These are phyloP conservation scores for Cerastis rubricosa DNA, from an alignment of 2,888 invertebrate genomes.

Conservation along the genomic window DNA sequence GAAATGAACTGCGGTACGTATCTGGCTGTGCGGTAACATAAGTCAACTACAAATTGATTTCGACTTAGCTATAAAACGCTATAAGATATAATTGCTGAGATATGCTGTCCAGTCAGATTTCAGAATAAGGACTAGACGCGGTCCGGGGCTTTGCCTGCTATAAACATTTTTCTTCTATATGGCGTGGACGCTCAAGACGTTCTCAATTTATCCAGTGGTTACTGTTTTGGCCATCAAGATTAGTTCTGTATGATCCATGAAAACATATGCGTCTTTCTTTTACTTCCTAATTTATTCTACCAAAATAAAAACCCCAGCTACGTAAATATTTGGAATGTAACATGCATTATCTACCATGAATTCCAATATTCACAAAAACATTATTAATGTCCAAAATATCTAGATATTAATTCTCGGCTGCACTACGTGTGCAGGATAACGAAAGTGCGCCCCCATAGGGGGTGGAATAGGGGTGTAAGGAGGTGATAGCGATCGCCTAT, in stretches of 20 bases:
- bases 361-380: slow-evolving; percentile 29
- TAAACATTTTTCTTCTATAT: not conserved
- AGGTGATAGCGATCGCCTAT: slow-evolving; percentile 75
- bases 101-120: slow-evolving; percentile 29
- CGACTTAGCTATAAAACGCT: slow-evolving; percentile 36
- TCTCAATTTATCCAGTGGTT: not conserved
- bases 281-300: not conserved
- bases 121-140: not conserved
- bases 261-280: not conserved
- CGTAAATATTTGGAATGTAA: not conserved
- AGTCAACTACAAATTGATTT: slow-evolving; percentile 53
- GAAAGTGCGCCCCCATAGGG: slow-evolving; percentile 58
- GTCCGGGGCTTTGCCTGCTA: not conserved
- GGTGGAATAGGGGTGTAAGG: slow-evolving; percentile 35
- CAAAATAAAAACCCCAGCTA: not conserved
- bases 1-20: slow-evolving; percentile 59
- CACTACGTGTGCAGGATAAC: slow-evolving; percentile 66
- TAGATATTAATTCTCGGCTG: slow-evolving; percentile 62
- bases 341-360: slow-evolving; percentile 27
- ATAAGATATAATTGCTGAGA: slow-evolving; percentile 43
- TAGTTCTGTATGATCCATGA: not conserved
- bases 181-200: not conserved
- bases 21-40: slow-evolving; percentile 47
- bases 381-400: slow-evolving; percentile 57
- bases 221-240: not conserved